Conservation (phyloP, 2,888 invertebrate species). For the Drosophila niveifrons region DNA sequence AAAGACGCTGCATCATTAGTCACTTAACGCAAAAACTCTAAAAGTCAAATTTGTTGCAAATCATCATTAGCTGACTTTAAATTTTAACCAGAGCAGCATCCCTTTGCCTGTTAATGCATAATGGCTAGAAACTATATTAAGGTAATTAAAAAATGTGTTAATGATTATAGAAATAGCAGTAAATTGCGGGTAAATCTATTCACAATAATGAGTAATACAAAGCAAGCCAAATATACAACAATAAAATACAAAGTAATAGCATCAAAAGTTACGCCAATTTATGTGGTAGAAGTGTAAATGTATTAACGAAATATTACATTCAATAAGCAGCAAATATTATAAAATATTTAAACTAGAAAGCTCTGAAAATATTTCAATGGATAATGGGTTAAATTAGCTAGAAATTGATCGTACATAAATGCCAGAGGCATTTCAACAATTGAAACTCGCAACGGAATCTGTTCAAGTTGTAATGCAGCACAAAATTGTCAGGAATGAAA, state of each 20-base stretch:
- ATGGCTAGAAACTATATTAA: background rate
- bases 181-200: no score
- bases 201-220: background rate
- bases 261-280: no score
- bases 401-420: background rate
- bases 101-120: background rate
- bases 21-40: slow-evolving; percentile 1
- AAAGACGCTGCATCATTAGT: slow-evolving; percentile 2
- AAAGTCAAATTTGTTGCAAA: background rate
- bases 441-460: background rate
- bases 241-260: no score
- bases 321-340: background rate
- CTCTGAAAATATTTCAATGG: background rate
- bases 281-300: background rate
- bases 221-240: no score
- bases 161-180: background rate
- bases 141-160: background rate
- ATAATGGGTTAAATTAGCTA: background rate
- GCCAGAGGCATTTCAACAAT: background rate
- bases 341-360: background rate
- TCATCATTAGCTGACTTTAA: slow-evolving; percentile 2
- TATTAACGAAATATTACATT: background rate
- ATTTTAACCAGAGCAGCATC: background rate
- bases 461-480: background rate
- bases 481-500: background rate